Base-by-base conservation (phyloP, 2,113 vertebrate genomes). In the Mesitornis unicolor region DNA sequence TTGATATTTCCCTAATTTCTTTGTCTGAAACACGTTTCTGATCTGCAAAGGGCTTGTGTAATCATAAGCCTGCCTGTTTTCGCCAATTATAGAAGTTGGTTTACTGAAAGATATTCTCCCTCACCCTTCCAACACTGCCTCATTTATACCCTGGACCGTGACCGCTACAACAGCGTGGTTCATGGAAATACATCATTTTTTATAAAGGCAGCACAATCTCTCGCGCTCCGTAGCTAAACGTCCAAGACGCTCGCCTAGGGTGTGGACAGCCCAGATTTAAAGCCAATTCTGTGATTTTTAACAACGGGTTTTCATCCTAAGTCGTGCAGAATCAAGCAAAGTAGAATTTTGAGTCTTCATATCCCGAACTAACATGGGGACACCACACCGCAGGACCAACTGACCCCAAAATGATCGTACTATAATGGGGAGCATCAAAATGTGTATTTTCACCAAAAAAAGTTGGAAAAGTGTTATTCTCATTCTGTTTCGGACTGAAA, bases 331-430 rank as follows among this genome's bases (percentile, higher is more conserved):
- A 75, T 78, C 10, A 12, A 13, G n/a, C 25, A 78, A 74, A 76
- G 15, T 2, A 61, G 56, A 82, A 88, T 35, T 69, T n/a, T n/a
- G 28, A 59, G 24, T 38, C 25, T 70, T 53, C 36, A 13, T 11
- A 42, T 20, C 40, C 51, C 53, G 47, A 67, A 47, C 35, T 28
- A 65, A 33, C 16, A 35, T 0, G 1, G 19, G 33, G 53, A 59
- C 43, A 36, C 40, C 25, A 50, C 0, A 0, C 28, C 54, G 33
- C 71, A 3, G 11, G 48, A 21, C 14, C 1, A 1, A 51, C 21
- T 26, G 26, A 17, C 25, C 28, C 16, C 35, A 26, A 54, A 64
- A 50, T 25, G 21, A 43, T 9, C 0, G 0, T 16, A 18, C 28
- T 54, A 16, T 59, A 59, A 21, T 16, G 25, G 43, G 61, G 45